A percentile compares a stretch with the other conserved stretches of the same genome.
These are phyloP conservation scores for Ischnura elegans DNA, from an alignment of 2,888 invertebrate genomes.

Conservation along the genomic window DNA sequence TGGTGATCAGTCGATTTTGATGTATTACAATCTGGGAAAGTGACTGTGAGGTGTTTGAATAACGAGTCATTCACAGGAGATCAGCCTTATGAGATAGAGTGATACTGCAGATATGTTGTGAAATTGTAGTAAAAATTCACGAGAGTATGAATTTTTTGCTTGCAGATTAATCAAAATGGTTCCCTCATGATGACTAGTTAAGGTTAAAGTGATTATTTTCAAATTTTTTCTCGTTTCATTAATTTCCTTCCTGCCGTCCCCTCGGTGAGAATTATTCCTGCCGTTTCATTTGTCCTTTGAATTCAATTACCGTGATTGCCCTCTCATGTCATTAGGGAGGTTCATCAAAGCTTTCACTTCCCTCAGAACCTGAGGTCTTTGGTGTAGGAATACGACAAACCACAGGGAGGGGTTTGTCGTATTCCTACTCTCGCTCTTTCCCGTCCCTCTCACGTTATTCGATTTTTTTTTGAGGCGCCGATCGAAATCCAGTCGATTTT, in stretches of 20 bases:
- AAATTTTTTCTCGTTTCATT: not conserved
- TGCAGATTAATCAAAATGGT: no score
- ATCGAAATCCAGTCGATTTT: not conserved
- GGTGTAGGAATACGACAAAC: not conserved
- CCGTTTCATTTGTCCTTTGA: constrained; percentile 9
- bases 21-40: no score
- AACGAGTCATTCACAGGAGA: no score
- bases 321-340: not conserved
- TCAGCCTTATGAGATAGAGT: no score
- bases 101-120: no score
- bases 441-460: not conserved
- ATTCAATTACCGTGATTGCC: constrained; percentile 59
- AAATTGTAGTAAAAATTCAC: no score
- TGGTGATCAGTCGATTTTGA: no score
- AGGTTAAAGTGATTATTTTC: not conserved
- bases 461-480: not conserved
- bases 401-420: no score
- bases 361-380: not conserved
- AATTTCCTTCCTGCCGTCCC: not conserved
- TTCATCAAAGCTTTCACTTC: constrained; percentile 27
- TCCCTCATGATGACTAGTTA: no score
- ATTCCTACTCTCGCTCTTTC: not conserved
- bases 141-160: no score
- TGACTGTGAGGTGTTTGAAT: no score
- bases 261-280: not conserved